These are phyloP conservation scores for Caenorhabditis sp. DNA, from an alignment of 2,888 invertebrate genomes.

Conservation along the genomic window DNA sequence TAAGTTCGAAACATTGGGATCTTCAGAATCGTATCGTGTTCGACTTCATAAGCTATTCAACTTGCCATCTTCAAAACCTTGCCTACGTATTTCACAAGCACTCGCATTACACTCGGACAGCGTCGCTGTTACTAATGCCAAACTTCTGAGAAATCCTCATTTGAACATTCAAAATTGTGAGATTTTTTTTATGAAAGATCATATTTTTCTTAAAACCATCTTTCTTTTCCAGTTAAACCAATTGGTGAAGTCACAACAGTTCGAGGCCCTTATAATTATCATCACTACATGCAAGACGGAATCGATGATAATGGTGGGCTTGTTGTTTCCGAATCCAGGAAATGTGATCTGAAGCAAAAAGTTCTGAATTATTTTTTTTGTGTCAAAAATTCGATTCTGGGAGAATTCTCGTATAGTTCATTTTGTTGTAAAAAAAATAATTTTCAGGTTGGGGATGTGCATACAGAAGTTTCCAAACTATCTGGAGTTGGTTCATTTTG, in stretches of 20 bases:
- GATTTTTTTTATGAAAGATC: not conserved
- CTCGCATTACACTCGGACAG: slow-evolving; percentile 32
- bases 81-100: slow-evolving; percentile 44
- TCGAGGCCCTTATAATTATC: slow-evolving; percentile 87
- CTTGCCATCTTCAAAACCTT: slow-evolving; percentile 41
- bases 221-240: slow-evolving; percentile 51
- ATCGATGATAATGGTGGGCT: slow-evolving; percentile 82
- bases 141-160: slow-evolving; percentile 45
- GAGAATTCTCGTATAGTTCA: no score
- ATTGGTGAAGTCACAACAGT: slow-evolving; percentile 73
- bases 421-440: no score
- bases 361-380: no score
- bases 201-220: not conserved
- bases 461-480: slow-evolving; percentile 52
- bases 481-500: slow-evolving; percentile 83
- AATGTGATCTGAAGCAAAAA: no score
- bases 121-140: slow-evolving; percentile 24
- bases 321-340: no score
- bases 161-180: slow-evolving; percentile 45
- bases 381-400: no score
- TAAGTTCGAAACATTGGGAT: not conserved
- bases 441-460: slow-evolving; percentile 56
- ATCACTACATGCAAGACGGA: slow-evolving; percentile 94
- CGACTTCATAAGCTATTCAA: slow-evolving; percentile 56
- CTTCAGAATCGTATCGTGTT: slow-evolving; percentile 40